Base-by-base conservation (phyloP, 2,888 invertebrate genomes). In the Drosophila setosimentum region DNA sequence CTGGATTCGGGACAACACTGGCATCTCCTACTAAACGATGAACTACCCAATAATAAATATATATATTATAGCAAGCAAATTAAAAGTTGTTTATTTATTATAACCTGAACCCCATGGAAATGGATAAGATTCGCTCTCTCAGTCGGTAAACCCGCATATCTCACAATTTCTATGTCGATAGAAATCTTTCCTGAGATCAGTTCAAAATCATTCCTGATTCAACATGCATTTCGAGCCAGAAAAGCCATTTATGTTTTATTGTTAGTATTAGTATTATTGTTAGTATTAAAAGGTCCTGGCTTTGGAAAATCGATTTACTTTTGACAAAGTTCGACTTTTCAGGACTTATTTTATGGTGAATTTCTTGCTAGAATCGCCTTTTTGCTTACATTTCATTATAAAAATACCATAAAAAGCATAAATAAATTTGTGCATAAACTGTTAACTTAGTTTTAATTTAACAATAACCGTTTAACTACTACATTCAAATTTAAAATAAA, bases 1-100 rank as follows among this genome's bases (percentile, higher is more conserved):
- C 58, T 91, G 91, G 91, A 91, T 91, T 55, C 73, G 76, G 1
- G 72, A 80, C 33, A 69, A 82, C 51, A 79, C 88, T 60, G 89
- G 90, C 13, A 65, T 90, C 37, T 57, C 82, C 16, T 88, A 88
- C 57, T 82, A 76, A 71, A 18, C n/a, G n/a, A 10, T 42, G 24
- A 1, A 30, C 11, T 32, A n/a, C 7, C 18, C 24, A n/a, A 55
- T 55, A 27, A 27, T 24, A 32, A 59, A 33, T n/a, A 45, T 10
- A 40, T n/a, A 40, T 40, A 40, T n/a, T 40, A 32, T 8, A 21
- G 10, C 16, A 54, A 54, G 27, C 35, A 27, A 24, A 21, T 10
- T 0, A 6, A 35, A 8, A 30, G 6, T 51, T 30, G n/a, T 7
- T 21, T 13, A 11, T 13, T 13, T 40, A 40, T 40, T 40, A 40